Conservation (phyloP, 1,140 invertebrate genomes). For the Tachypleus tridentatus region DNA sequence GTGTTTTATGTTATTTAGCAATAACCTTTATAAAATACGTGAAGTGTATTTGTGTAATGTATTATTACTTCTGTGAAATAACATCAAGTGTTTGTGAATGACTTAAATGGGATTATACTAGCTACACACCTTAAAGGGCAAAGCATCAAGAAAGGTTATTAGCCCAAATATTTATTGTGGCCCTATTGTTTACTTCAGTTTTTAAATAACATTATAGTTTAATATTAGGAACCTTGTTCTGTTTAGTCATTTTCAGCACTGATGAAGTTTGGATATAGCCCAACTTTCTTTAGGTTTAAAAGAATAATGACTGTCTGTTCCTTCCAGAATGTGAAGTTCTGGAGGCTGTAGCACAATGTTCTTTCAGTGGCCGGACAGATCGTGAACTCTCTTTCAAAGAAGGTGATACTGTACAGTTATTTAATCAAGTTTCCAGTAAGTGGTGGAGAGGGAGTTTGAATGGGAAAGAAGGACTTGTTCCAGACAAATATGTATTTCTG, state of each 20-base stretch:
- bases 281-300: background rate
- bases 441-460: constrained; percentile 69
- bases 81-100: too few species aligned
- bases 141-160: too few species aligned
- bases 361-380: constrained; percentile 67
- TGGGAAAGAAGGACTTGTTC: constrained; percentile 65
- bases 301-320: constrained; percentile 11
- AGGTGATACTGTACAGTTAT: constrained; percentile 59
- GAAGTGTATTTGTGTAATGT: too few species aligned
- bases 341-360: constrained; percentile 72
- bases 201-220: too few species aligned
- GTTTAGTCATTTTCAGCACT: background rate
- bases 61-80: too few species aligned
- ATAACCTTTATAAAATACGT: too few species aligned
- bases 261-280: background rate
- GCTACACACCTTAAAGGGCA: too few species aligned
- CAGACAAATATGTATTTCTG: constrained; percentile 72
- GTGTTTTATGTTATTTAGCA: too few species aligned
- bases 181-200: too few species aligned
- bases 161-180: too few species aligned
- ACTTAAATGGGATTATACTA: too few species aligned
- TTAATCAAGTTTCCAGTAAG: constrained; percentile 65
- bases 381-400: constrained; percentile 70
- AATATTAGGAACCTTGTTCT: too few species aligned
- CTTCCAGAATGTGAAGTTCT: constrained; percentile 58